These are phyloP conservation scores for Lumbricus terrestris DNA, from an alignment of 2,888 invertebrate genomes.

Conservation along the genomic window DNA sequence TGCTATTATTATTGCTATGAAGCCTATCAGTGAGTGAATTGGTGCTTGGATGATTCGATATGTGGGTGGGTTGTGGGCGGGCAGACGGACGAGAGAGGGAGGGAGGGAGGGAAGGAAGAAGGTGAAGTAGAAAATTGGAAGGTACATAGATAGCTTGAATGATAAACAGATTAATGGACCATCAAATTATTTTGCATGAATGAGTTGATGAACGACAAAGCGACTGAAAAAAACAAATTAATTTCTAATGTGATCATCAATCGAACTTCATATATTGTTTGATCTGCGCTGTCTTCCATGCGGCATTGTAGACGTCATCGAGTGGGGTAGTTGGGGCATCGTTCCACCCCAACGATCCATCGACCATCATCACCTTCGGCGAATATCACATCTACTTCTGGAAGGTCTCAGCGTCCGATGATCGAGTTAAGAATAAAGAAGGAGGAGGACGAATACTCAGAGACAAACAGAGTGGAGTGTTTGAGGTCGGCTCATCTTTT, in stretches of 20 bases:
- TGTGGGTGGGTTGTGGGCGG: too few relatives aligned
- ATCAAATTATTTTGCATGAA: neutral
- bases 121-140: too few relatives aligned
- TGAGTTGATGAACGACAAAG: neutral
- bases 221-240: neutral
- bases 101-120: neutral
- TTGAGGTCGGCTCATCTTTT: neutral
- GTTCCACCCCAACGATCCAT: constrained; percentile 88
- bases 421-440: neutral
- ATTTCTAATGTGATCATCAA: neutral
- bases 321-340: constrained; percentile 76
- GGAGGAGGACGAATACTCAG: neutral
- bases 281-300: neutral
- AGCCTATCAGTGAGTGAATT: too few relatives aligned
- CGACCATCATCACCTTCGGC: constrained; percentile 85
- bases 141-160: too few relatives aligned
- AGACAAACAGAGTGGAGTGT: neutral
- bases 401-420: constrained; percentile 66
- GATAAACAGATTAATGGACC: neutral
- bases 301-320: constrained; percentile 20
- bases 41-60: too few relatives aligned
- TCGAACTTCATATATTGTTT: neutral
- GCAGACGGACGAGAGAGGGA: too few relatives aligned
- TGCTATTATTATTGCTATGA: too few relatives aligned
- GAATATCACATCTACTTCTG: constrained; percentile 88